phyloP scores from a whole-genome alignment of 2,113 vertebrate species.

The Zosterops hypoxanthus region DNA sequence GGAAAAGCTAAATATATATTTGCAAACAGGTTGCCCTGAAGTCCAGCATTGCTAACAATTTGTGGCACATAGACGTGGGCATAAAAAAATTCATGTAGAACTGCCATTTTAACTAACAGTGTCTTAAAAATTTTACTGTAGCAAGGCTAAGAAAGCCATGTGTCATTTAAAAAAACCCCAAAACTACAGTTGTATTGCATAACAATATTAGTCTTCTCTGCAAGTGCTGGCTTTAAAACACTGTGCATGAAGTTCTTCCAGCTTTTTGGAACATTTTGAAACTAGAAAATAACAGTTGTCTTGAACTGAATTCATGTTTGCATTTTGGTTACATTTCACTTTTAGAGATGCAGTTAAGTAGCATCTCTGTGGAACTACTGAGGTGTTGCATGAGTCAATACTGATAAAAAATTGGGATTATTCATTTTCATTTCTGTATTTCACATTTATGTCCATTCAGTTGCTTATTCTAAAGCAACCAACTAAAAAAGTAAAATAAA shows the following conservation, averaged over 20 bases:
- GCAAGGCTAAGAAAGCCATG: neutral
- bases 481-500: slow-evolving; percentile 56
- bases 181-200: neutral
- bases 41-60: neutral
- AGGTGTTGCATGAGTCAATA: neutral
- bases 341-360: neutral
- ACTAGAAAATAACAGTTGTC: neutral
- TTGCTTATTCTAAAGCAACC: neutral
- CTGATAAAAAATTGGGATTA: neutral
- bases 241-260: neutral
- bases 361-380: neutral
- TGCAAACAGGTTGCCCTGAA: neutral
- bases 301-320: neutral
- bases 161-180: neutral
- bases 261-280: neutral
- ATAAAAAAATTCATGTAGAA: neutral
- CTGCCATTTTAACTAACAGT: neutral
- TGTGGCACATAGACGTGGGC: neutral
- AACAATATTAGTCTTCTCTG: neutral
- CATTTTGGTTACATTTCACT: neutral
- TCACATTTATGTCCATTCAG: neutral
- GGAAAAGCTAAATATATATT: neutral
- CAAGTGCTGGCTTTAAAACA: slow-evolving; percentile 7
- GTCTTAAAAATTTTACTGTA: neutral
- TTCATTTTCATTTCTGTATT: neutral